Conservation (phyloP, 2,113 vertebrate species). For the Macquaria ambigua region DNA sequence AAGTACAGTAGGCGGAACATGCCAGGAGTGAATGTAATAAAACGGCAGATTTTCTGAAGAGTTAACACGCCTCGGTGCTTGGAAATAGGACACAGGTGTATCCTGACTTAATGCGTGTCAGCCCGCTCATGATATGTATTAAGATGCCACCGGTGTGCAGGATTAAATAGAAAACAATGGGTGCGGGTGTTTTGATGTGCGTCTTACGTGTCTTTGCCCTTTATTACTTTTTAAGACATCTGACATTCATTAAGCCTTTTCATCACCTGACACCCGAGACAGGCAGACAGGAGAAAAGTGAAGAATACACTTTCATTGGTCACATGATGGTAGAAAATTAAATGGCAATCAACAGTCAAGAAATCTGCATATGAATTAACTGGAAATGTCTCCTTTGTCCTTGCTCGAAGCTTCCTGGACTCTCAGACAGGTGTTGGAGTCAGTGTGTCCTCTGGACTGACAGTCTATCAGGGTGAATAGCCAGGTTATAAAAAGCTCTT, state of each 20-base stretch:
- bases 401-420: conserved; percentile 2
- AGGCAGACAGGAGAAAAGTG: not conserved
- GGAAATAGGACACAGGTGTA: not conserved
- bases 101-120: not conserved
- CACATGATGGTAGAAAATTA: not conserved
- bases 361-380: conserved; percentile 5
- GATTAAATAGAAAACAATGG: not conserved
- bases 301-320: not conserved
- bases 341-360: not conserved
- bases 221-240: not conserved
- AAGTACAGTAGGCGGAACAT: not conserved
- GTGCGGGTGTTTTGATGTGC: not conserved
- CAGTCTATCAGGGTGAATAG: conserved; percentile 62
- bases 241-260: not conserved
- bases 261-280: not conserved
- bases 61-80: not conserved
- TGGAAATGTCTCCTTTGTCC: conserved; percentile 31
- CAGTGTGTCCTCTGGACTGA: conserved; percentile 45
- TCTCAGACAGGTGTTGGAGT: conserved; percentile 60
- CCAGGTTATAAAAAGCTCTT: conserved; percentile 76
- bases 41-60: not conserved
- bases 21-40: not conserved
- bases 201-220: not conserved
- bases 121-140: not conserved
- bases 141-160: not conserved